Evolutionary conservation across 2,113 vertebrate species (phyloP), one percentile per base, ranked within the genome.

Genomic region (Perccottus glenii): DNA sequence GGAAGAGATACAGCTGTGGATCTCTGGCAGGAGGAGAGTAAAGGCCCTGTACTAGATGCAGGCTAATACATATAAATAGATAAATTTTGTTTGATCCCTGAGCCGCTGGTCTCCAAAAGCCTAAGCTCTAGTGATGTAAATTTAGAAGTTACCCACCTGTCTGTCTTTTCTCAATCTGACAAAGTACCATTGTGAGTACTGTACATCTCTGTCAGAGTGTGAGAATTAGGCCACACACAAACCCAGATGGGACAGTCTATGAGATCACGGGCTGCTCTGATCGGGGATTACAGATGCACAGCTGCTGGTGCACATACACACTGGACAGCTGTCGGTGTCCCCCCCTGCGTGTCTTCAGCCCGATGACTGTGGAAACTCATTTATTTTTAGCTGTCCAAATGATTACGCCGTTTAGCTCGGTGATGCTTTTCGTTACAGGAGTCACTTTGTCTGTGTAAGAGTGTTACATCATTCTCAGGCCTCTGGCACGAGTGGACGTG

Each of bases 201-300:
- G 38, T 40, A 55, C 6, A 38, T 55, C 32, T 55, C 33, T 55
- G 44, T 36, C 52, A 55, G 52, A 36, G 52, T 40, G 38, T 55
- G 52, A 55, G 52, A 55, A 38, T 55, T 6, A 33, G 52, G 52
- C 52, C 52, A 55, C 52, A 55, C 51, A 55, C 33, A 55, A 33
- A 55, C 52, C 33, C 52, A 55, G 52, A 55, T 55, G 52, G 52
- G 33, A 36, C 52, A 14, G 12, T 9, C 14, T 55, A 36, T 55
- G 12, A 38, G 33, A 38, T 55, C 52, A 55, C 33, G n/a, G 51
- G 36, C 32, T 3, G 33, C 33, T 55, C 52, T n/a, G 12, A 36
- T 36, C 52, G 5, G 14, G 52, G 52, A 55, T 55, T 55, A 55
- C 12, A 55, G 19, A 27, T 27, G 19, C 19, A 27, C 19, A 27